Evolutionary conservation across 2,888 invertebrate genomes (phyloP).

Genomic region (Caenorhabditis uteleia): DNA sequence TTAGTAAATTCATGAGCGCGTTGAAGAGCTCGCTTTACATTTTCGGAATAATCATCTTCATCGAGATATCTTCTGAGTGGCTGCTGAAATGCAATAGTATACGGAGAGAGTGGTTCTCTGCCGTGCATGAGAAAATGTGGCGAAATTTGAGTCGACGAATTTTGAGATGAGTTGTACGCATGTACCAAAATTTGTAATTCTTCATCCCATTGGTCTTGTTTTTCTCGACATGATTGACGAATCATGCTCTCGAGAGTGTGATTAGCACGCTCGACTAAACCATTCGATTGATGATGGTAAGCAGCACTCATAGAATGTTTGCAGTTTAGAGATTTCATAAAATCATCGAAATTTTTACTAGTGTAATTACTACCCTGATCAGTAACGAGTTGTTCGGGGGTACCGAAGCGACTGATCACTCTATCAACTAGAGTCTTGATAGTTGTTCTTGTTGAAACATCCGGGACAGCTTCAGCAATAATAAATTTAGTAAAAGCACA

Average conservation of each 20-base stretch:
- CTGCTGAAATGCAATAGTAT: too few relatives aligned
- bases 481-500: slow-evolving; percentile 22
- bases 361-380: slow-evolving; percentile 17
- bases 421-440: slow-evolving; percentile 2
- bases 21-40: too few relatives aligned
- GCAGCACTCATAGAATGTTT: slow-evolving; percentile 7
- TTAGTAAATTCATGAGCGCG: too few relatives aligned
- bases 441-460: slow-evolving; percentile 1
- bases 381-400: slow-evolving; percentile 6
- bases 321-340: background rate
- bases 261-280: slow-evolving; percentile 31
- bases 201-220: slow-evolving; percentile 28
- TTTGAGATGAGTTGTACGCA: slow-evolving; percentile 23
- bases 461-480: slow-evolving; percentile 5
- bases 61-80: too few relatives aligned
- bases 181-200: slow-evolving; percentile 13
- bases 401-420: slow-evolving; percentile 7
- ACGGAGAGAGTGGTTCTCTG: too few relatives aligned
- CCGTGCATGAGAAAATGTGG: too few relatives aligned
- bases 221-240: background rate
- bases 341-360: slow-evolving; percentile 1
- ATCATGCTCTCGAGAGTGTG: slow-evolving; percentile 27
- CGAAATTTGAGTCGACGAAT: slow-evolving; percentile 13
- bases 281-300: slow-evolving; percentile 39
- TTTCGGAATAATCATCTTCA: too few relatives aligned